Base-by-base conservation (phyloP, 1,140 invertebrate genomes). In the Magallana ariakensis region DNA sequence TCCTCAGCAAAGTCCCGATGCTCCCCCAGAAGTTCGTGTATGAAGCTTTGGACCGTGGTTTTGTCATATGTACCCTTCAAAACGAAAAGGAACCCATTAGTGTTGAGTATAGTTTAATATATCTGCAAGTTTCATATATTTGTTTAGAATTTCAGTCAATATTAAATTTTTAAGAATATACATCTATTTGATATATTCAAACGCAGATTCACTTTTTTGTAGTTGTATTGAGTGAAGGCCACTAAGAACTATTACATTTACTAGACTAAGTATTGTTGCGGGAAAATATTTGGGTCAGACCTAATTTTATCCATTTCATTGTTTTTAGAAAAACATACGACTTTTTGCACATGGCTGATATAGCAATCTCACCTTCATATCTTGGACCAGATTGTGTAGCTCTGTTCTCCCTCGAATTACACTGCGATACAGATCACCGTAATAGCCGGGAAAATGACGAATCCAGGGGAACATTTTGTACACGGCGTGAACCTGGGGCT, bases 401-500 rank as follows among this genome's bases (percentile, higher is more conserved):
- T 83, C 15, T 33, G 53, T 82, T 57, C 66, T 83, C 26, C 54
- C 22, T 11, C 84, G 60, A 33, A 75, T 84, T 11, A 87, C 86
- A 11, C 70, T 70, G 26, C 62, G 53, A 62, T 70, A 87, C 1
- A 87, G 62, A 26, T 57, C 56, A 15, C 86, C 86, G 58, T 87
- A 80, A 62, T 57, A 87, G 55, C 86, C 58, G 22, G 81, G 82
- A 55, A 66, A 87, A 53, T 56, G 19, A n/a, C 88, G 85, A 84
- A 89, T 85, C 88, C 88, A 89, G 19, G 88, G 88, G 82, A 89
- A 89, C 53, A 84, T 54, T 70, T 85, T 85, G 13, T 84, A 85
- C 19, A 87, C 33, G 4, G 56, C 82, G 53, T 89, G 88, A 1
- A 89, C 70, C 56, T 89, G 83, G 9, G 88, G 88, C 54, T 82